These are phyloP conservation scores for Lanistes nyassanus DNA, from an alignment of 1,140 invertebrate genomes.

Conservation along the genomic window DNA sequence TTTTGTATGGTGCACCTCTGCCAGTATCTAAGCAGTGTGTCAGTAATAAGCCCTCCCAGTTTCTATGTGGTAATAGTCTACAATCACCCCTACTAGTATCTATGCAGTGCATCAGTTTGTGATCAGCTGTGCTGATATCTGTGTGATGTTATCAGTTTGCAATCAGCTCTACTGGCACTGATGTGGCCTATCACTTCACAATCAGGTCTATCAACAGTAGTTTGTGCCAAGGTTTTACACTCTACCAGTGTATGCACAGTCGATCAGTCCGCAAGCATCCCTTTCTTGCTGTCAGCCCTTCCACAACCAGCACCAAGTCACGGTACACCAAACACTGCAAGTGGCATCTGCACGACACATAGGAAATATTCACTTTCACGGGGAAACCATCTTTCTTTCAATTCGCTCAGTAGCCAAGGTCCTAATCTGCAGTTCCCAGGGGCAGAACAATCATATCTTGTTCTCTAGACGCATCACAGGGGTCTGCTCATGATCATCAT, in stretches of 20 bases:
- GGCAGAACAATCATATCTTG: neutral
- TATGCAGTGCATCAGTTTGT: too few species aligned
- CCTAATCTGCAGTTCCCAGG: neutral
- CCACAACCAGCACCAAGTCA: neutral
- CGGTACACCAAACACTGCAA: neutral
- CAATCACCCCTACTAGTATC: too few species aligned
- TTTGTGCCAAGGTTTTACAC: too few species aligned
- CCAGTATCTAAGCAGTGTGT: neutral
- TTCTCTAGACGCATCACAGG: constrained; percentile 7
- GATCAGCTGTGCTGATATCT: too few species aligned
- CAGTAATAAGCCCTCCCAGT: neutral
- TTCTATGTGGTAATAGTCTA: neutral
- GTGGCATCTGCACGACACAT: neutral
- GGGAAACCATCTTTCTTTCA: neutral
- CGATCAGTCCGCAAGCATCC: neutral
- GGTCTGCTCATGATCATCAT: constrained; percentile 25
- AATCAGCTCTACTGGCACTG: too few species aligned
- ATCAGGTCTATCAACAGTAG: too few species aligned
- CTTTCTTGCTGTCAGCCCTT: neutral
- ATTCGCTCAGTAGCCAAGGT: neutral
- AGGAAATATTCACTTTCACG: neutral
- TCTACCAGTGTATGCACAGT: too few species aligned
- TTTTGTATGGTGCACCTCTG: neutral
- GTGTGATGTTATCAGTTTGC: too few species aligned
- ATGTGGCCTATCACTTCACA: too few species aligned